These are phyloP conservation scores for Tiaroga cobitis DNA, from an alignment of 2,797 vertebrate genomes.

Conservation along the genomic window DNA sequence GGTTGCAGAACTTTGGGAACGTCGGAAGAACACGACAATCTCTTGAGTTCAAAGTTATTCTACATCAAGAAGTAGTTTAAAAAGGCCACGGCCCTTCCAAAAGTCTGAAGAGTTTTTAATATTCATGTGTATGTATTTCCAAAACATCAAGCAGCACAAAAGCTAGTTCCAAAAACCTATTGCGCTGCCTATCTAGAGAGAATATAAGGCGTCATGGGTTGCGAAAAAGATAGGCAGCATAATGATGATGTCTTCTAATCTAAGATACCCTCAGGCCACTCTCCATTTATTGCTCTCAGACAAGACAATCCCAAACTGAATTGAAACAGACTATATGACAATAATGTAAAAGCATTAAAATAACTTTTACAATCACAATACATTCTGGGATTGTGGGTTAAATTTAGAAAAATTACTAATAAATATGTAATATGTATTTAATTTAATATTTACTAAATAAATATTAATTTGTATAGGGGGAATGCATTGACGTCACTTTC, in stretches of 20 bases:
- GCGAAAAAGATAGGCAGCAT: background rate
- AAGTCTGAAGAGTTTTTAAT: background rate
- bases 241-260: background rate
- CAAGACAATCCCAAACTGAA: background rate
- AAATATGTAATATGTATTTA: too few relatives aligned
- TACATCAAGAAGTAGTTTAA: conserved; percentile 13
- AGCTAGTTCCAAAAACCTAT: background rate
- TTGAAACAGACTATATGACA: background rate
- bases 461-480: background rate
- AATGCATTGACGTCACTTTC: background rate
- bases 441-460: background rate
- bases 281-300: background rate
- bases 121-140: background rate
- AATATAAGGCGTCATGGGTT: background rate
- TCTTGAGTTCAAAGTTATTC: conserved; percentile 8
- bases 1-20: conserved; percentile 46
- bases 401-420: background rate
- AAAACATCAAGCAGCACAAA: background rate
- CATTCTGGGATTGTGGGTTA: background rate
- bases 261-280: background rate
- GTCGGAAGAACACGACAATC: background rate
- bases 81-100: background rate
- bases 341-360: background rate
- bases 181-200: background rate
- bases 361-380: background rate